Base-by-base conservation (phyloP, 2,113 vertebrate genomes). In the Alouatta palliata region DNA sequence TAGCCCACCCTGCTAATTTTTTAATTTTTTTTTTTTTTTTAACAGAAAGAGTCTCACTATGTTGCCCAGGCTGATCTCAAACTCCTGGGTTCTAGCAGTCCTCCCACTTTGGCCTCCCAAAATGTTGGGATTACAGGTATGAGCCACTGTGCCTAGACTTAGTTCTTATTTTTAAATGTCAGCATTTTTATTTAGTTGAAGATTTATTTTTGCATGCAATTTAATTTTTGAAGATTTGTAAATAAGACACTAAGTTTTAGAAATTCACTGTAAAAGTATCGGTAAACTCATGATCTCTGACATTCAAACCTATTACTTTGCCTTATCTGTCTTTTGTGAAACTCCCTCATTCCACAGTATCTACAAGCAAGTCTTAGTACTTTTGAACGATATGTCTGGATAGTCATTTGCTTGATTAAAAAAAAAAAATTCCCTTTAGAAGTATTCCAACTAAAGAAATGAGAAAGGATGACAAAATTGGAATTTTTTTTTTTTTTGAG, bases 201-300 rank as follows among this genome's bases (percentile, higher is more conserved):
- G 21, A 80, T 89, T 88, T 92, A 77, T 88, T 91, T 89, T 80
- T 37, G 30, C 45, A 85, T 89, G 77, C 17, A 92, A 77, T 90
- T 71, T 82, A 56, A 94, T 81, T 54, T 79, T 90, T 90, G n/a
- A 85, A 77, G 43, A 93, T 47, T 37, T 95, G 40, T 76, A 90
- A 86, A 96, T 43, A 17, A 66, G 20, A 76, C 45, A 20, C 76
- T 84, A 87, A 43, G 32, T 86, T 88, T 87, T 81, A 93, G 68
- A 90, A 90, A 87, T 84, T 85, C 92, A 85, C 66, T 94, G 91
- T 87, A 95, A 92, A 83, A 64, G 54, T 45, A 95, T 2, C 40
- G 7, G 83, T 96, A 80, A 87, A 54, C n/a, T 90, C 56, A 75
- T 19, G 66, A 21, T 73, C 64, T 86, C 40, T 94, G 58, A 70